Base-by-base conservation (phyloP, 2,113 vertebrate genomes). In the Micromys minutus region DNA sequence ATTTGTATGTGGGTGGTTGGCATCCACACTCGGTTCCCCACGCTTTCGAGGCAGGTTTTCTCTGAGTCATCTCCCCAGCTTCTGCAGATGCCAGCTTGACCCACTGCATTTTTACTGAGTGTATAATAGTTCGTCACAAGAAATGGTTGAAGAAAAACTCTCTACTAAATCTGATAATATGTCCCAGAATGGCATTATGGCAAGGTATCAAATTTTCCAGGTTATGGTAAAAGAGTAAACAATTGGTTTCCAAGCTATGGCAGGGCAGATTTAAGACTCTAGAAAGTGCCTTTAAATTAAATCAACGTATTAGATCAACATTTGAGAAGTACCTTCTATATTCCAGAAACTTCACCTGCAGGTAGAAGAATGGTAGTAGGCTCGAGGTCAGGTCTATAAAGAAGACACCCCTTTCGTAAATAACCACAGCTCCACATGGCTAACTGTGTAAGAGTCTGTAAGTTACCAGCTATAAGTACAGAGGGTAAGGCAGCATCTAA, bases 111-210 rank as follows among this genome's bases (percentile, higher is more conserved):
- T 72, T 72, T 15, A 57, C 69, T 79, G 29, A 72, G 22, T 39
- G 2, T 45, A 17, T 69, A 69, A 36, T 69, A 69, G 67, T 69
- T 69, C 15, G 24, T 34, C 42, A 75, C 39, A 11, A n/a, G 36
- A 65, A 87, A 86, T 83, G 34, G 57, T 59, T 57, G 89, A 95
- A 91, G 16, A 34, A 80, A 95, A 93, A n/a, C 9, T 9, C 29
- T 47, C 55, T 45, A 81, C 1, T 75, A 75, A 52, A 39, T 57
- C 52, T 81, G 77, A 0, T 88, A 95, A 86, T 42, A 91, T 69
- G 94, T 39, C 69, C 13, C 79, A 89, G 45, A 21, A 86, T 50
- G 34, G 81, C 89, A 47, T n/a, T 80, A 75, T 52, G 26, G 55
- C 72, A 69, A 89, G 7, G 10, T 63, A 76, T 45, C 87, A 57